Evolutionary conservation across 2,888 invertebrate genomes (phyloP).

Genomic region (Oxytorus armatus): DNA sequence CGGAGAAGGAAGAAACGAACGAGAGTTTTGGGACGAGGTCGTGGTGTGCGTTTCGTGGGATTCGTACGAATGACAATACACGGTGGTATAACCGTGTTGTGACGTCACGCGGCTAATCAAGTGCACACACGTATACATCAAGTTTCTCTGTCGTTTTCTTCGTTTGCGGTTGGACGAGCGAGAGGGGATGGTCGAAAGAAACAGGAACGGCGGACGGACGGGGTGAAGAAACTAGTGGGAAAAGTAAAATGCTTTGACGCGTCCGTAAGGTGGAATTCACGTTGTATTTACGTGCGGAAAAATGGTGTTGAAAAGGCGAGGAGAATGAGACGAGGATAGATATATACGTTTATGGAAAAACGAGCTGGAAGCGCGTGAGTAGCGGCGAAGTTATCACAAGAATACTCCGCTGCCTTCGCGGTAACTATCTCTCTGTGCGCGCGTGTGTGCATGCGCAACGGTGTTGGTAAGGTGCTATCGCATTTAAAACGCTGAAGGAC

Average conservation of each 20-base stretch:
- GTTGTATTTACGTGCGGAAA: neutral
- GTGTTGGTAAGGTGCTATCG: slow-evolving; percentile 43
- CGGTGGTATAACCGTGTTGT: slow-evolving; percentile 80
- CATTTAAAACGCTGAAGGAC: slow-evolving; percentile 58
- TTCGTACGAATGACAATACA: slow-evolving; percentile 77
- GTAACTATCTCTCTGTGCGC: too few species aligned
- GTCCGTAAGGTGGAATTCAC: too few species aligned
- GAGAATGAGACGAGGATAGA: slow-evolving; percentile 14
- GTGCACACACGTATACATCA: slow-evolving; percentile 78
- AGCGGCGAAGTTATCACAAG: slow-evolving; percentile 54
- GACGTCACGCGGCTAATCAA: slow-evolving; percentile 83
- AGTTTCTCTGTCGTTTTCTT: slow-evolving; percentile 22
- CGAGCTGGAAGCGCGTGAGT: too few species aligned
- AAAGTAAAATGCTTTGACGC: too few species aligned
- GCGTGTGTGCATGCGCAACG: slow-evolving; percentile 53
- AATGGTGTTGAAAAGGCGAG: slow-evolving; percentile 7
- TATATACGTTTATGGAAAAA: slow-evolving; percentile 15
- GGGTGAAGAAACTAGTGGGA: too few species aligned
- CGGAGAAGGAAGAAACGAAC: slow-evolving; percentile 52
- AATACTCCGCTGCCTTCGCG: too few species aligned
- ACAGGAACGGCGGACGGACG: too few species aligned
- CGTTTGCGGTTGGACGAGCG: slow-evolving; percentile 47
- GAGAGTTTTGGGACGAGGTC: slow-evolving; percentile 67
- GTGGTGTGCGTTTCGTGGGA: slow-evolving; percentile 50
- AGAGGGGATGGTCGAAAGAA: slow-evolving; percentile 42